Base-by-base conservation (phyloP, 1,140 invertebrate species). In the Bacillus rossius region DNA sequence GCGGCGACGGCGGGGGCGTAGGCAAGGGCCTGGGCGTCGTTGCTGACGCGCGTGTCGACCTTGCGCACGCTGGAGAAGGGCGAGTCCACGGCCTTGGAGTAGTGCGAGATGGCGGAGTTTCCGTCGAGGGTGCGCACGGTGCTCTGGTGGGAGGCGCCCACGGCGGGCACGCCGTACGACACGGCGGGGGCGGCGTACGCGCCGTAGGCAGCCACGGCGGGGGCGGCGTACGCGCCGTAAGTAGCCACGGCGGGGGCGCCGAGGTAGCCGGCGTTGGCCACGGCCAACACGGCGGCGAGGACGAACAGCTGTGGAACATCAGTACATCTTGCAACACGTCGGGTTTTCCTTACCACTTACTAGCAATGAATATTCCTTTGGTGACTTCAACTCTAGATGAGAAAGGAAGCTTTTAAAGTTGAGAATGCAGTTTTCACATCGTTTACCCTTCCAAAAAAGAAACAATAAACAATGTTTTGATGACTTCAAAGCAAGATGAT, bases 231-330 rank as follows among this genome's bases (percentile, higher is more conserved):
- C 42, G 63, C 61, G 19, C 56, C 57, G 53, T 68, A 65, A 49
- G n/a, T 8, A 50, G 43, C 34, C 14, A 41, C 25, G 20, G 63
- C 63, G 4, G 71, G 63, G 23, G 61, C 59, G 20, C 55, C 60
- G 20, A 75, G 48, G 37, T 55, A 52, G n/a, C 74, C 75, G 25
- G 73, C 75, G 7, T 72, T 69, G 63, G 63, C 66, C 13, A 66
- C 65, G 1, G 73, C 73, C 57, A 75, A 42, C 14, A 66, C 61
- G 60, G 75, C 77, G 38, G 66, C 72, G 34, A 81, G 55, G 19
- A 81, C 58, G 54, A 77, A 58, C 45, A 79, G 50, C 81, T 82
- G 66, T 7, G 70, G 70, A 41, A 65, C n/a, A n/a, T n/a, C n/a
- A n/a, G n/a, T n/a, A n/a, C n/a, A n/a, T n/a, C n/a, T n/a, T n/a